These are phyloP conservation scores for Lapara coniferarum DNA, from an alignment of 2,888 invertebrate species.

Conservation along the genomic window DNA sequence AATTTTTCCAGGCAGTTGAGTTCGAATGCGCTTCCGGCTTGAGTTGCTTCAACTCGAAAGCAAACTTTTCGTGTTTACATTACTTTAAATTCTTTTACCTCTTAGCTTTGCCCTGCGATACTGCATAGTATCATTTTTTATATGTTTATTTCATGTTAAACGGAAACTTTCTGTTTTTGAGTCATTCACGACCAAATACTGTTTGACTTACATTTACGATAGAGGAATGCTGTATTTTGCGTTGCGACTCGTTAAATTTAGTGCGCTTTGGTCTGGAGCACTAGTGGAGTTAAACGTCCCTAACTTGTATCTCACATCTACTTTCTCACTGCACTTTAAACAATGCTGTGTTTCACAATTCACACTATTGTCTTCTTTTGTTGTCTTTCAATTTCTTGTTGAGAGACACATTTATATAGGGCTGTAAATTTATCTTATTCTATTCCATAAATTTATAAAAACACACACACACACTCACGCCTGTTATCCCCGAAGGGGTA, in stretches of 20 bases:
- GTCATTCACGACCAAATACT: slow-evolving; percentile 6
- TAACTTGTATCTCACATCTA: background rate
- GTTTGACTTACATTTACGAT: slow-evolving; percentile 7
- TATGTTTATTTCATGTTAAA: slow-evolving; percentile 57
- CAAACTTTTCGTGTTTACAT: slow-evolving; percentile 81
- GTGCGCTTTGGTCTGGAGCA: background rate
- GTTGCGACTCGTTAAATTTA: slow-evolving; percentile 34
- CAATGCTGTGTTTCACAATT: background rate
- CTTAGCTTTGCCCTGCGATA: slow-evolving; percentile 70
- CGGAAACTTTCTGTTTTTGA: slow-evolving; percentile 34
- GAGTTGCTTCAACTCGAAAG: slow-evolving; percentile 77
- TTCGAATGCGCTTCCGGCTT: slow-evolving; percentile 78
- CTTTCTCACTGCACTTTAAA: slow-evolving; percentile 8
- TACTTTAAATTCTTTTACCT: slow-evolving; percentile 78
- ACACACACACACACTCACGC: too few relatives aligned
- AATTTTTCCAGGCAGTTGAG: slow-evolving; percentile 82
- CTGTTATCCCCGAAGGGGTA: too few relatives aligned
- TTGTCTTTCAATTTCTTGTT: background rate
- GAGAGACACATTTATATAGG: background rate
- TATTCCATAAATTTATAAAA: too few relatives aligned
- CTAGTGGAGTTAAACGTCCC: slow-evolving; percentile 5
- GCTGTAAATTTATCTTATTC: background rate
- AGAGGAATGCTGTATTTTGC: slow-evolving; percentile 37
- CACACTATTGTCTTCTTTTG: background rate
- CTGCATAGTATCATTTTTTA: slow-evolving; percentile 65